Evolutionary conservation across 2,888 invertebrate species (phyloP), one percentile per base, ranked within the genome.

Genomic region (Campoplex capitator): DNA sequence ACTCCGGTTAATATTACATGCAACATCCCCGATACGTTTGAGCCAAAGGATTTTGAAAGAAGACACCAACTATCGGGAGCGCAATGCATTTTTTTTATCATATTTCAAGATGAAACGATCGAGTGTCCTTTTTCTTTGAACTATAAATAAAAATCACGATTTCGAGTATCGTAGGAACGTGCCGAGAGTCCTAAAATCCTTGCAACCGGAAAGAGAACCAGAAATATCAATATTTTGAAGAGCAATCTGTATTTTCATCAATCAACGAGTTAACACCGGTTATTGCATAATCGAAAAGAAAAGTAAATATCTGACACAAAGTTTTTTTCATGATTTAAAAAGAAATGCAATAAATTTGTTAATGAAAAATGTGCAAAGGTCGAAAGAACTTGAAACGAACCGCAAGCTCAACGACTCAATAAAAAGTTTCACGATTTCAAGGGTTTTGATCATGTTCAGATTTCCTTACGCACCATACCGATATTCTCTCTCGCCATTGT

Each of bases 1-100:
- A 86, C 86, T 70, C 23, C 38, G 65, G 83, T 67, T 0, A 51
- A 51, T 23, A 51, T 18, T 51, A 51, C 18, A n/a, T 7, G 18
- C 51, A 51, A 51, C 51, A 18, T 7, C 18, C 51, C 6, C 51
- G 51, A 51, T 51, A 51, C 51, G 48, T n/a, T 51, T 51, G 3
- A n/a, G 6, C 51, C 18, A 18, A 51, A 16, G 6, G 18, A 3
- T 51, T 18, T 51, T 6, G 4, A 18, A 4, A 51, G 18, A 0
- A n/a, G 18, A 6, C 3, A 51, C 18, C 51, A 51, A 51, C n/a
- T 1, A 18, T 18, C 51, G 18, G 18, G n/a, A 51, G 18, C 18
- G 18, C 7, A n/a, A 6, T 4, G 4, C 18, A 51, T 51, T n/a
- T 51, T n/a, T 18, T 51, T 0, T 42, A 7, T 4, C 51, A n/a